Evolutionary conservation across 2,888 invertebrate species (phyloP), one percentile per base, ranked within the genome.

Genomic region (Digitonthophagus gazella): DNA sequence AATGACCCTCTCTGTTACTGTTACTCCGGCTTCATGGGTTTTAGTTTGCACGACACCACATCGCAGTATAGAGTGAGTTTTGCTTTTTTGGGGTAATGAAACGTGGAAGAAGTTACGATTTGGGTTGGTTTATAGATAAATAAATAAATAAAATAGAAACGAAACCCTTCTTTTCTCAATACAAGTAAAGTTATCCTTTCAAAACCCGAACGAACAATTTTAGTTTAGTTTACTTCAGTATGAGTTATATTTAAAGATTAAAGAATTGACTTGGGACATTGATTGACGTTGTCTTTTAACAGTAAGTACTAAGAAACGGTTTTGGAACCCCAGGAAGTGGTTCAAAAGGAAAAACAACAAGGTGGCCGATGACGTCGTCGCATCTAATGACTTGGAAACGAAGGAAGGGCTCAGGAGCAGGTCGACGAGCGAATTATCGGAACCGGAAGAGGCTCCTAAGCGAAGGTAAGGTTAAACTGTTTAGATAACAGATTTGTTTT

Each of bases 341-440:
- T 77, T 87, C 84, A 80, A 84, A 81, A 75, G 83, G 83, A 82
- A 81, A 75, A 79, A 72, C 66, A 74, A 80, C 72, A 82, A 82
- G 55, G 83, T 82, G 14, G 80, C 82, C 19, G 84, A 84, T 28
- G 85, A 85, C 66, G 82, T 73, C 77, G 85, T 56, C 80, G 84
- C 72, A 74, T 81, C 73, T 74, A 81, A 70, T 73, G 87, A 73
- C 85, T 85, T 74, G 56, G 74, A 75, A 77, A 78, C 69, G 78
- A 84, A 74, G 54, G 73, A 74, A 56, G 78, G 75, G 66, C 75
- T 80, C 66, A 80, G 83, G 72, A 83, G 83, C 78, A 76, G 83
- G 78, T 90, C 90, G 77, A 90, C 90, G 67, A 86, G 86, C 77
- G 87, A 91, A 79, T 85, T 91, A 69, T 87, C 90, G 67, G 88